Evolutionary conservation across 2,888 invertebrate genomes (phyloP), one percentile per base, ranked within the genome.

Genomic region (Tholera decimalis): DNA sequence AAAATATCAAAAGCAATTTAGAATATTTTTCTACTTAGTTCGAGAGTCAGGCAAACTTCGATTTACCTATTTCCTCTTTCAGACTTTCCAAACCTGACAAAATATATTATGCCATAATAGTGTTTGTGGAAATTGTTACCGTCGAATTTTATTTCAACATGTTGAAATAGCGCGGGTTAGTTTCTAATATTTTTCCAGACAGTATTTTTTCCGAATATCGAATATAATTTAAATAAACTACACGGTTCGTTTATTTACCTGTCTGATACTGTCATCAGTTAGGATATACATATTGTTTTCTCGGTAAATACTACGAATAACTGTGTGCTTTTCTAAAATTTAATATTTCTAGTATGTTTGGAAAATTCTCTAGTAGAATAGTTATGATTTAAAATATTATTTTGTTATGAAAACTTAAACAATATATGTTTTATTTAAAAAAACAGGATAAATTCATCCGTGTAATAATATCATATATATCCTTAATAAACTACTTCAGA

Each of bases 1-100:
- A 76, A 80, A 83, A 83, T 79, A 77, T 77, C 70, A 73, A 76
- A 83, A 82, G 80, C 84, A 80, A 77, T 83, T 79, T 80, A 73
- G 77, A 73, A 75, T 75, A 77, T 82, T 72, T 83, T 77, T 74
- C 71, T 58, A 61, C 53, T 26, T 67, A 68, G 61, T 76, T 62
- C 47, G 58, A 54, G 70, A 72, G 68, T 71, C 35, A 56, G 56
- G 33, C 54, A 49, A 79, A 83, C 74, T 83, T 84, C 80, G 77
- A 83, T 83, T 79, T 80, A 67, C 79, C 83, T 80, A 84, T 83
- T 83, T 77, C 70, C 66, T 68, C 57, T 65, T 65, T 44, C 35
- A 69, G 84, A 83, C 55, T 83, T 80, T 54, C 30, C 22, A 64
- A 54, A 58, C 63, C 72, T 69, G 67, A 76, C 69, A 80, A 72